Evolutionary conservation across 2,797 vertebrate species (phyloP).

Genomic region (Semotilus atromaculatus): DNA sequence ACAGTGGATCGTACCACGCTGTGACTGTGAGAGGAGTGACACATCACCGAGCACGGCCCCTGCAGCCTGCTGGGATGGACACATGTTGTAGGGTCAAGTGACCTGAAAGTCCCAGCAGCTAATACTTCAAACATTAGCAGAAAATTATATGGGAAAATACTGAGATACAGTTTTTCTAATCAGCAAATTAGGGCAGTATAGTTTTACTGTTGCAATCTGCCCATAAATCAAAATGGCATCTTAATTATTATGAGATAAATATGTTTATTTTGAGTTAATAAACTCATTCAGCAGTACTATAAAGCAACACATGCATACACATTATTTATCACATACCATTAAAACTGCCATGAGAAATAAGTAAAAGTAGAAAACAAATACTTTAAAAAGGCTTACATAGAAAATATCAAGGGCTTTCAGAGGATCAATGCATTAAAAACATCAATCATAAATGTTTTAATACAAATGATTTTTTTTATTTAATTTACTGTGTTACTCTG

Average conservation of each 20-base stretch:
- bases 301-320: background rate
- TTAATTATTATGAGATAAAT: background rate
- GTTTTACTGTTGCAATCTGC: background rate
- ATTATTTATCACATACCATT: background rate
- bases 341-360: background rate
- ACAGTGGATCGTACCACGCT: conserved; percentile 42
- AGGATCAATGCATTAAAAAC: background rate
- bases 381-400: background rate
- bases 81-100: conserved; percentile 59
- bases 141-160: conserved; percentile 4
- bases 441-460: background rate
- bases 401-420: background rate
- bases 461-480: background rate
- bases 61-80: conserved; percentile 57
- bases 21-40: conserved; percentile 51
- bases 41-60: conserved; percentile 33
- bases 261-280: background rate
- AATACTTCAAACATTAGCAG: conserved; percentile 39
- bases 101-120: conserved; percentile 52
- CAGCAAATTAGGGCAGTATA: background rate
- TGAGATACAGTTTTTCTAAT: background rate
- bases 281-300: background rate
- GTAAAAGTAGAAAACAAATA: background rate
- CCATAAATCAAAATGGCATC: background rate
- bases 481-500: background rate